Evolutionary conservation across 2,797 vertebrate genomes (phyloP).

Genomic region (Gallirallus australis): DNA sequence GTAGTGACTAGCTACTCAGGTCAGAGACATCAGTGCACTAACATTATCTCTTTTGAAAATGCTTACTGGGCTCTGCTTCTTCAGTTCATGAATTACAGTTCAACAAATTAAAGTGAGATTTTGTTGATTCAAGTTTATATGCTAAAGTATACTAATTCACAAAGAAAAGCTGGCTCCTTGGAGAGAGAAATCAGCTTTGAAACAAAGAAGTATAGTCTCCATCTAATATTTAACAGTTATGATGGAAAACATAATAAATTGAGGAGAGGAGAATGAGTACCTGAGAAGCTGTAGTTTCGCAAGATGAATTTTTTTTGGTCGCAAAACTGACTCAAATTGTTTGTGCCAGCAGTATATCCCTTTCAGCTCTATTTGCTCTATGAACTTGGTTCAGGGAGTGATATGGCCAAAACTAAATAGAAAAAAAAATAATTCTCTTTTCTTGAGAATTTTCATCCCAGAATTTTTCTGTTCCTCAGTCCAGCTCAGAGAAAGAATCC

Average conservation of each 20-base stretch:
- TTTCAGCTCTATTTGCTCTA: neutral
- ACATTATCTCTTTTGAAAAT: neutral
- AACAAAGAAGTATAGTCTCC: neutral
- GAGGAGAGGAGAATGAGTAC: neutral
- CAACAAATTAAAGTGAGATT: neutral
- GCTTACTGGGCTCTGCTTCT: neutral
- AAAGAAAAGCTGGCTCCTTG: neutral
- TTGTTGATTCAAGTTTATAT: neutral
- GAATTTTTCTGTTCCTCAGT: neutral
- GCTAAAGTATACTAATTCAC: neutral
- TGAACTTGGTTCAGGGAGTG: neutral
- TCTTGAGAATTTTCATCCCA: neutral
- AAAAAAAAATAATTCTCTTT: neutral
- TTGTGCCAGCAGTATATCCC: neutral
- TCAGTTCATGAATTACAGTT: neutral
- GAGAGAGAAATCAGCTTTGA: neutral
- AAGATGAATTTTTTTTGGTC: neutral
- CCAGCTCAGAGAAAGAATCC: neutral
- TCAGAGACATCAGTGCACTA: neutral
- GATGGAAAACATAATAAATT: neutral
- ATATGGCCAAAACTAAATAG: neutral
- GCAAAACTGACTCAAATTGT: neutral
- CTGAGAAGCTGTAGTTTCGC: neutral
- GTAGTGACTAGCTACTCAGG: neutral
- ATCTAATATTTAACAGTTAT: neutral